phyloP scores from a whole-genome alignment of 1,140 invertebrate species.

The Caenorhabditis latens region DNA sequence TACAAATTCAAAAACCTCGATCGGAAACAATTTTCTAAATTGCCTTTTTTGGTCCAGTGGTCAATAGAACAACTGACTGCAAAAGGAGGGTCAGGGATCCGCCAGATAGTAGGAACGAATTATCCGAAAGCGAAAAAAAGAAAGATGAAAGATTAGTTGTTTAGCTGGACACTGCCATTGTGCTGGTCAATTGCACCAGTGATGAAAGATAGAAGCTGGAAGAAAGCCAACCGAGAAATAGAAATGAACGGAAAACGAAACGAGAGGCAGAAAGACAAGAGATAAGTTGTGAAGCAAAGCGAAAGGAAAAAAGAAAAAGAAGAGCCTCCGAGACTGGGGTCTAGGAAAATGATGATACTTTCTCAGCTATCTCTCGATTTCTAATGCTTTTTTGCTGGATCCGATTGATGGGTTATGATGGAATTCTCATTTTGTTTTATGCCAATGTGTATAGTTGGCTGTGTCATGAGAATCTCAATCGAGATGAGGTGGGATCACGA shows the following conservation, averaged over 20 bases:
- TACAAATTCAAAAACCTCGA: not conserved
- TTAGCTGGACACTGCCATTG: constrained; percentile 21
- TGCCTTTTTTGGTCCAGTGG: not conserved
- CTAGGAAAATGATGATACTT: constrained; percentile 10
- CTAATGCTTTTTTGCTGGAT: not conserved
- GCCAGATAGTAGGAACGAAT: not conserved
- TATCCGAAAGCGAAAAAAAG: not conserved
- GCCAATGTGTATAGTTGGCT: not conserved
- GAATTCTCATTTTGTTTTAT: constrained; percentile 32
- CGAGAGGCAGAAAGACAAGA: constrained; percentile 41
- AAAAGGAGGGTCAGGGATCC: not conserved
- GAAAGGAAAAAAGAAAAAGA: constrained; percentile 24
- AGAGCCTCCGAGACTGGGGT: not conserved
- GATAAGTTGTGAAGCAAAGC: constrained; percentile 28
- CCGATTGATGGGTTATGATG: constrained; percentile 50
- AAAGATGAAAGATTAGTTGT: constrained; percentile 34
- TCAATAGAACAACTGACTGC: not conserved
- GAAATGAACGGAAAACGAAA: constrained; percentile 40
- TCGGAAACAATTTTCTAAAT: not conserved
- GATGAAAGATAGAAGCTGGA: constrained; percentile 44
- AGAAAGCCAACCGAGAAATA: constrained; percentile 16
- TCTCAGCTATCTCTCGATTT: constrained; percentile 39
- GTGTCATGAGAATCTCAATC: not conserved
- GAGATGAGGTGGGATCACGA: not conserved
- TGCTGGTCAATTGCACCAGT: constrained; percentile 35